Base-by-base conservation (phyloP, 37 sponge, comb jelly and placozoan genomes). In the Axinella damicornis region DNA sequence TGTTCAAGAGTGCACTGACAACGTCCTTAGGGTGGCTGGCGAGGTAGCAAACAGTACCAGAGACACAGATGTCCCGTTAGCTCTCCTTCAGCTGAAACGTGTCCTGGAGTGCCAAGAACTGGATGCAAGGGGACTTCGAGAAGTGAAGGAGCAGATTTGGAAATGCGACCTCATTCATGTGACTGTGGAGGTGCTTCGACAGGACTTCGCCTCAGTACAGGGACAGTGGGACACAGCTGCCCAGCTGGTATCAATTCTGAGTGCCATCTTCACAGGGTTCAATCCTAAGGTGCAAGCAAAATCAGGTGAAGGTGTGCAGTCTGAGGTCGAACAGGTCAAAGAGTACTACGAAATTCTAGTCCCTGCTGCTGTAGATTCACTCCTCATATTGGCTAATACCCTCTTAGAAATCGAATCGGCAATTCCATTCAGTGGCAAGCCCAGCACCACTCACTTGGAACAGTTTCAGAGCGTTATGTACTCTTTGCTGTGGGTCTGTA, bases 261-360 rank as follows among this genome's bases (percentile, higher is more conserved):
- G 59, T 28, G 30, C 22, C 41, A 60, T 81, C 30, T 81, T 74
- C 52, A 40, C 75, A n/a, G 67, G 73, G 11, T 22, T 88, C 25
- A 46, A 88, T 2, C 88, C 88, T 6, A 71, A 78, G 57, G 57
- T 28, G 58, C 30, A 64, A 37, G 11, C 35, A 32, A 57, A 21
- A 74, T 5, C 25, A 0, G 25, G 41, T 31, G 64, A 20, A 27
- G 61, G 27, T 32, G 25, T 20, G n/a, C 32, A 71, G 35, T 24
- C 41, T 2, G 66, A 69, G 21, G 61, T 56, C 5, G 81, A 80
- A 22, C 78, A 53, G 20, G 33, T 76, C 9, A 73, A 68, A 22
- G 91, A 90, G 38, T 90, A 69, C 65, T 90, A 85, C 59, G 82
- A 90, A 0, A 80, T 76, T 16, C 60, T 90, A 6, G 64, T 90